A percentile compares a stretch with the other conserved stretches of the same genome.
These are phyloP conservation scores for Theonella swinhoei DNA, from an alignment of 37 sponge, comb jelly and placozoan genomes.

Conservation along the genomic window DNA sequence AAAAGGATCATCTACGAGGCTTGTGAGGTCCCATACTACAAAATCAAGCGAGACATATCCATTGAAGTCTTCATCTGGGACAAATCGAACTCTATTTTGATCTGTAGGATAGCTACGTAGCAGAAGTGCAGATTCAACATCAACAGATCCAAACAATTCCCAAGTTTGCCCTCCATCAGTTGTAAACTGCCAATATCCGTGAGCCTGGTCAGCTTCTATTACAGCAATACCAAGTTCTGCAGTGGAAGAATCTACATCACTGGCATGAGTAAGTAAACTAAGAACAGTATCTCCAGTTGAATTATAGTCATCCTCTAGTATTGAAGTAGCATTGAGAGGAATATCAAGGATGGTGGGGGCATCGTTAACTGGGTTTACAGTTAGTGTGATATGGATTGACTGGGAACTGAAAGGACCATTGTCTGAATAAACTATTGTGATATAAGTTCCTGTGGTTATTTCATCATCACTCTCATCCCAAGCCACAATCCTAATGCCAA, in stretches of 20 bases:
- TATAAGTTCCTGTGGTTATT: slow-evolving; percentile 27
- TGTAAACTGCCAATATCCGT: slow-evolving; percentile 84
- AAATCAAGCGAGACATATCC: slow-evolving; percentile 62
- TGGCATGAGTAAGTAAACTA: slow-evolving; percentile 46
- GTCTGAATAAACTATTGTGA: slow-evolving; percentile 53
- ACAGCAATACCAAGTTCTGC: slow-evolving; percentile 68
- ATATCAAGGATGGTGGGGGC: slow-evolving; percentile 62
- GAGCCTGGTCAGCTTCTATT: slow-evolving; percentile 55
- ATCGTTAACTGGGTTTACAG: slow-evolving; percentile 79
- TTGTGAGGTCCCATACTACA: slow-evolving; percentile 83
- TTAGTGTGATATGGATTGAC: slow-evolving; percentile 26
- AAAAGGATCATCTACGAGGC: neutral
- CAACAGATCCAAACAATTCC: slow-evolving; percentile 61
- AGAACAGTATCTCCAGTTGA: slow-evolving; percentile 75
- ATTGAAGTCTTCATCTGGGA: slow-evolving; percentile 77
- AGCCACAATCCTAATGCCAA: slow-evolving; percentile 57
- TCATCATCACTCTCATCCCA: slow-evolving; percentile 73
- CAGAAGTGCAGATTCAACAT: slow-evolving; percentile 45
- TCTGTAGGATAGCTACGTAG: slow-evolving; percentile 46
- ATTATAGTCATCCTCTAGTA: slow-evolving; percentile 75
- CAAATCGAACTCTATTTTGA: slow-evolving; percentile 58
- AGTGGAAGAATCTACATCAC: slow-evolving; percentile 61
- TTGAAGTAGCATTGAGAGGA: slow-evolving; percentile 61
- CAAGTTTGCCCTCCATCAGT: slow-evolving; percentile 56
- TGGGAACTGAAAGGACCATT: slow-evolving; percentile 77